phyloP scores from a whole-genome alignment of 2,888 invertebrate genomes.

The Acanthosoma haemorrhoidale region DNA sequence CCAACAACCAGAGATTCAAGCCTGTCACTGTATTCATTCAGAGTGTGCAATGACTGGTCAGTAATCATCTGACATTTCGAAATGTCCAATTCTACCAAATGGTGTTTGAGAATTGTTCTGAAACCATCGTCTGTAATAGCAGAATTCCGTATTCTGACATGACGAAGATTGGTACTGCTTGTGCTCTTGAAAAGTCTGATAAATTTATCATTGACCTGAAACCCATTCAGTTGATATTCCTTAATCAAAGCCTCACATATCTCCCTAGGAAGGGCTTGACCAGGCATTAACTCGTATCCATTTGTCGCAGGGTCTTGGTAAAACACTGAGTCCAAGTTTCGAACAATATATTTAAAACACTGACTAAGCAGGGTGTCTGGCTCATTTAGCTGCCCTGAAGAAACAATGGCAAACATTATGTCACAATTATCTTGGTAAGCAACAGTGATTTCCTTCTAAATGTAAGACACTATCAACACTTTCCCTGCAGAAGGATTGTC shows the following conservation, averaged over 20 bases:
- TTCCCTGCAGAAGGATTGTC: neutral
- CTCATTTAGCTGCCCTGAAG: slow-evolving; percentile 35
- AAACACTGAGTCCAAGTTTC: slow-evolving; percentile 59
- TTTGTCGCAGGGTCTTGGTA: slow-evolving; percentile 48
- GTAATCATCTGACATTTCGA: slow-evolving; percentile 66
- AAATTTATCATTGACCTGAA: slow-evolving; percentile 60
- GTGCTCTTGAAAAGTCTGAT: slow-evolving; percentile 65
- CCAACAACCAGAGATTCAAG: slow-evolving; percentile 67
- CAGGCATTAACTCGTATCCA: slow-evolving; percentile 54
- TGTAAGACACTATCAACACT: neutral
- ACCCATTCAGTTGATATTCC: slow-evolving; percentile 52
- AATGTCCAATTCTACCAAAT: slow-evolving; percentile 67
- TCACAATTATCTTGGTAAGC: neutral
- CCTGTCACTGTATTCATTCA: slow-evolving; percentile 64
- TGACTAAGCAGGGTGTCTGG: slow-evolving; percentile 61
- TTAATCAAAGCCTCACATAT: slow-evolving; percentile 65
- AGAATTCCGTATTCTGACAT: slow-evolving; percentile 64
- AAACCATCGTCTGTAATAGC: slow-evolving; percentile 67
- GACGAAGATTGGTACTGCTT: slow-evolving; percentile 60
- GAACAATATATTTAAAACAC: slow-evolving; percentile 58
- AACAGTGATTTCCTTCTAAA: neutral
- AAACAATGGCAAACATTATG: slow-evolving; percentile 25
- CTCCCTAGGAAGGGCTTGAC: slow-evolving; percentile 62
- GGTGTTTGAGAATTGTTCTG: slow-evolving; percentile 64
- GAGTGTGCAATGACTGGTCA: slow-evolving; percentile 56